These are phyloP conservation scores for Lycorma delicatula DNA, from an alignment of 1,140 invertebrate genomes.

Conservation along the genomic window DNA sequence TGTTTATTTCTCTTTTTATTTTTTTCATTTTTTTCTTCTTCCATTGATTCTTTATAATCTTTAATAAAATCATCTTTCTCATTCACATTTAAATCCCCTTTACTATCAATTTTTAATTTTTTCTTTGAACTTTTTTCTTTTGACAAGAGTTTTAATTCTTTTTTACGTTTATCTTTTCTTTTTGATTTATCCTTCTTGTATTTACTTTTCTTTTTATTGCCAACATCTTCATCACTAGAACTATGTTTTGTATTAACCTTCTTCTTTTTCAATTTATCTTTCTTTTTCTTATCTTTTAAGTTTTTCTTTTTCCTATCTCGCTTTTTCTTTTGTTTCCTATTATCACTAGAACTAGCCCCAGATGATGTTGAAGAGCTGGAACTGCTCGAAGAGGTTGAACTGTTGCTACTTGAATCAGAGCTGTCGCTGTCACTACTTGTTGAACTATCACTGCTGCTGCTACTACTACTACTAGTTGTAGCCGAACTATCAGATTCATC, in stretches of 20 bases:
- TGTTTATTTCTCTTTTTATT: slow-evolving; percentile 3
- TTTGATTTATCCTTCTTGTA: slow-evolving; percentile 10
- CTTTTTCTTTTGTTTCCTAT: slow-evolving; percentile 16
- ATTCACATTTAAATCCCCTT: neutral
- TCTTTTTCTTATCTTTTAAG: slow-evolving; percentile 12
- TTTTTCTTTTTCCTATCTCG: slow-evolving; percentile 7
- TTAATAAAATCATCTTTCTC: neutral
- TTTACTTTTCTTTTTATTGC: neutral
- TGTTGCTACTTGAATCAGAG: slow-evolving; percentile 3
- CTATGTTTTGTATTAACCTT: neutral
- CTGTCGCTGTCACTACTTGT: neutral
- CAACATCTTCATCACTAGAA: slow-evolving; percentile 14
- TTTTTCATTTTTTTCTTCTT: slow-evolving; percentile 4
- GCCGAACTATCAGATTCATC: slow-evolving; percentile 8
- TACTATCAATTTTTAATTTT: slow-evolving; percentile 3
- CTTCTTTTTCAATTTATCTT: slow-evolving; percentile 15
- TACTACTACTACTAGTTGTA: slow-evolving; percentile 12
- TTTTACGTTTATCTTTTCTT: slow-evolving; percentile 8
- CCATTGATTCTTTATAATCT: neutral
- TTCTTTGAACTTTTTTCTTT: slow-evolving; percentile 3
- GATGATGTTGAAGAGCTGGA: slow-evolving; percentile 10
- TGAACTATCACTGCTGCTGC: neutral
- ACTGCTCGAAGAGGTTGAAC: slow-evolving; percentile 8
- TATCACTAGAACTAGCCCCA: slow-evolving; percentile 15
- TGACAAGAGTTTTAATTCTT: slow-evolving; percentile 4